phyloP scores from a whole-genome alignment of 92 coral and sea anemone species.

The Bergia puertoricense region DNA sequence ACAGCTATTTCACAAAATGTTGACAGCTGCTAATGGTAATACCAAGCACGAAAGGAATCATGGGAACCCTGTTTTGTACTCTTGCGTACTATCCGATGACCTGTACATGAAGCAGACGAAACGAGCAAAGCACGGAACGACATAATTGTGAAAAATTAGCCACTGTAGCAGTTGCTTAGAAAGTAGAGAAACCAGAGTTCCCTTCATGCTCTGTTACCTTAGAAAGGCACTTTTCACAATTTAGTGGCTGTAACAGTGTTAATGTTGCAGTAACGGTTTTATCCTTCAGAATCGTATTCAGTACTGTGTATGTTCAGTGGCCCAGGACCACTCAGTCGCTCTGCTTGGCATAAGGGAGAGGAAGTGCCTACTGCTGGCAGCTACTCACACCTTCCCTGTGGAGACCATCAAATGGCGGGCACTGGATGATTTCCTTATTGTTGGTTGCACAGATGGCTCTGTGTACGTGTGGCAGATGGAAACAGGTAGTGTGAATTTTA shows the following conservation, averaged over 20 bases:
- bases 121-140: too few relatives aligned
- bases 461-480: slow-evolving; percentile 99
- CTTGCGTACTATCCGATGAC: too few relatives aligned
- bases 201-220: background rate
- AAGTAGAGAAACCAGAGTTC: too few relatives aligned
- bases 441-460: slow-evolving; percentile 93
- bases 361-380: slow-evolving; percentile 87
- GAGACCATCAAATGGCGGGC: slow-evolving; percentile 97
- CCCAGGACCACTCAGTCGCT: slow-evolving; percentile 97
- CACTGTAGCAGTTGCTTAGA: too few relatives aligned
- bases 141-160: too few relatives aligned
- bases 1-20: too few relatives aligned
- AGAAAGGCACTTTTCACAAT: too few relatives aligned
- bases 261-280: background rate
- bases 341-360: slow-evolving; percentile 90
- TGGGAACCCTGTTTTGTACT: too few relatives aligned
- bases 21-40: too few relatives aligned
- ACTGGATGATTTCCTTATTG: slow-evolving; percentile 90
- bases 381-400: slow-evolving; percentile 97
- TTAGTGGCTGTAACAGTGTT: too few relatives aligned
- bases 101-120: too few relatives aligned
- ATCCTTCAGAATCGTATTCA: slow-evolving; percentile 83
- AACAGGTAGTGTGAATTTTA: slow-evolving; percentile 67
- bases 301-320: slow-evolving; percentile 89
- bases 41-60: too few relatives aligned